Conservation (phyloP, 1,140 invertebrate species). For the Drosophila malerkotliana region DNA sequence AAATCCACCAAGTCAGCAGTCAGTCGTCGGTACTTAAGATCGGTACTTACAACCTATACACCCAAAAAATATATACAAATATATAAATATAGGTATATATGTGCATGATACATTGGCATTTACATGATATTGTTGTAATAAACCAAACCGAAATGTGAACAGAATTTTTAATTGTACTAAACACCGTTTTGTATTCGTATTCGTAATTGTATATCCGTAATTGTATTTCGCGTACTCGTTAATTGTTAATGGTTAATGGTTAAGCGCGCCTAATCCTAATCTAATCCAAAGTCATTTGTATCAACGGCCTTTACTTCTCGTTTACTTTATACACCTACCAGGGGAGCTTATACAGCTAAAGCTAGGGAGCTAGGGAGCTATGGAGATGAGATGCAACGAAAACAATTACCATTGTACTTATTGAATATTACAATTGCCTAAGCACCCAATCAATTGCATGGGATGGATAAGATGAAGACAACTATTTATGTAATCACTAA, state of each 20-base stretch:
- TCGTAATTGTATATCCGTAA: conserved; percentile 53
- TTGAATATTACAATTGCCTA: conserved; percentile 68
- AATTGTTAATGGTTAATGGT: conserved; percentile 69
- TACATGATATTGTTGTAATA: conserved; percentile 78
- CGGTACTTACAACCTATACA: conserved; percentile 29
- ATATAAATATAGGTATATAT: conserved; percentile 27
- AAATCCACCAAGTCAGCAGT: conserved; percentile 41
- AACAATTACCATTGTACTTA: conserved; percentile 79
- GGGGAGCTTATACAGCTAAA: conserved; percentile 28
- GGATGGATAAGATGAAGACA: conserved; percentile 44
- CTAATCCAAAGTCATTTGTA: conserved; percentile 82
- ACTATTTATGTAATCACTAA: conserved; percentile 78
- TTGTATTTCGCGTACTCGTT: conserved; percentile 63
- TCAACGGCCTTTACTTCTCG: conserved; percentile 78
- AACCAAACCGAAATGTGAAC: conserved; percentile 80
- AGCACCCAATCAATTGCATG: conserved; percentile 34
- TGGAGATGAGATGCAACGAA: conserved; percentile 69
- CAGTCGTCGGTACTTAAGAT: conserved; percentile 70
- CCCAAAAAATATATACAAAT: conserved; percentile 21
- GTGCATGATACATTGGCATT: conserved; percentile 55
- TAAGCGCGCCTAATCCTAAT: conserved; percentile 72
- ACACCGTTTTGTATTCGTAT: conserved; percentile 76
- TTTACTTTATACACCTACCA: conserved; percentile 70
- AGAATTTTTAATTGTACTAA: conserved; percentile 82
- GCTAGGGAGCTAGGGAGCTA: conserved; percentile 2